Base-by-base conservation (phyloP, 2,797 vertebrate genomes). In the Gambusia yucatana region DNA sequence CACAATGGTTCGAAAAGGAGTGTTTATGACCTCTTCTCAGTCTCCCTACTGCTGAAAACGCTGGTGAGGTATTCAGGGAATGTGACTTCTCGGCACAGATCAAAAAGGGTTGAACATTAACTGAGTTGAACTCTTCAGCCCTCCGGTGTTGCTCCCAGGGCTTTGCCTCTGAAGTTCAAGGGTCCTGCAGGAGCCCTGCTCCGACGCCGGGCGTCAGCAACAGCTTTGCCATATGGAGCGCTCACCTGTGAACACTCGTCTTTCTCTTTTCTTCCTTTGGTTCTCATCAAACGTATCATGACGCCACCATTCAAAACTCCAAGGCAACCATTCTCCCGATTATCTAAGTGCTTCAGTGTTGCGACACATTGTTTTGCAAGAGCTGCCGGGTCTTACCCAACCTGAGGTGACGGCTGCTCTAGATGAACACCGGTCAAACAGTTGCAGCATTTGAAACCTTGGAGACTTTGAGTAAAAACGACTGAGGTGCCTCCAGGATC, bases 91-190 rank as follows among this genome's bases (percentile, higher is more conserved):
- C 76, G 47, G 91, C 88, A 93, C 72, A 92, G 93, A 95, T 95
- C 91, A 95, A 94, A 70, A 94, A 82, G 92, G 82, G 88, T 94
- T 95, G 91, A 95, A 95, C 93, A 95, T 96, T 95, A 94, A 95
- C 95, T 79, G 78, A 3, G 78, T 82, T 93, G 91, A 95, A 93
- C 93, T 89, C 86, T 85, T 84, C 90, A 88, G 91, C 86, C 89
- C 88, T 88, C 75, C 86, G 77, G 88, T 61, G 81, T 82, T 82
- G 86, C 87, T 94, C 91, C 84, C 92, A 91, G 89, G 81, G 81
- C 87, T 91, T 91, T 82, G 83, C 78, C 84, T 89, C 84, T 88
- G 73, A 87, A 91, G 92, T 93, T 94, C 92, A 93, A 93, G 85
- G 83, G 89, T 94, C 93, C 91, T 79, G 22, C 87, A 76, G 86